Base-by-base conservation (phyloP, 2,888 invertebrate genomes). In the Tribolium freemani region DNA sequence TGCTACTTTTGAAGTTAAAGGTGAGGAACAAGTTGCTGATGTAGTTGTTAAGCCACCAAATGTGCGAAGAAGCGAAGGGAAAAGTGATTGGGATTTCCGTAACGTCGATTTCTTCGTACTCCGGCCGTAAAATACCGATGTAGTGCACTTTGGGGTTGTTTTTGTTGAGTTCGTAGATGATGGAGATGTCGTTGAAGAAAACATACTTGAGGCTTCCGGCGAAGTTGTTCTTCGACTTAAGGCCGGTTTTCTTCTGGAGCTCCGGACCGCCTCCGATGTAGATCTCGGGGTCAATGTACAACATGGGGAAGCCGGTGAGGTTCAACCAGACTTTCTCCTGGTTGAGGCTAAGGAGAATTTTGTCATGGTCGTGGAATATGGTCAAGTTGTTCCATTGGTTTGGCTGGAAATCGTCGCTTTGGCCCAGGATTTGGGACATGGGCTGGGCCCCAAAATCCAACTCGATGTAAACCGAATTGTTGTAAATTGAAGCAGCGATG, bases 211-310 rank as follows among this genome's bases (percentile, higher is more conserved):
- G 85, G 79, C 95, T 95, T 20, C 98, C 70, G 93, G 96, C 81
- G 91, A 91, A 78, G 95, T 86, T 86, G 75, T 87, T 87, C 26
- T 81, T 81, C 0, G 87, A 87, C 70, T 81, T 79, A 10, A 87
- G 87, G 57, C 96, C 94, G 85, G 92, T 92, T 88, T 94, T 94
- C 86, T 95, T 94, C 82, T 93, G 89, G 73, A 95, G 86, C 84
- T 95, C 94, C 1, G 96, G 94, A 3, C 87, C 87, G 16, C 87
- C 87, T 2, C 96, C 96, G 77, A 97, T 94, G 85, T 96, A 97
- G 78, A 97, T 95, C 87, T 96, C 96, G 38, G 97, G 97, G 88
- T 97, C 97, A 76, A 97, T 95, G 79, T 96, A 94, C 74, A 97
- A 89, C 83, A 93, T 91, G 72, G 89, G 90, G 83, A 91, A 90